phyloP scores from a whole-genome alignment of 2,113 vertebrate genomes.

The Garra rufa region DNA sequence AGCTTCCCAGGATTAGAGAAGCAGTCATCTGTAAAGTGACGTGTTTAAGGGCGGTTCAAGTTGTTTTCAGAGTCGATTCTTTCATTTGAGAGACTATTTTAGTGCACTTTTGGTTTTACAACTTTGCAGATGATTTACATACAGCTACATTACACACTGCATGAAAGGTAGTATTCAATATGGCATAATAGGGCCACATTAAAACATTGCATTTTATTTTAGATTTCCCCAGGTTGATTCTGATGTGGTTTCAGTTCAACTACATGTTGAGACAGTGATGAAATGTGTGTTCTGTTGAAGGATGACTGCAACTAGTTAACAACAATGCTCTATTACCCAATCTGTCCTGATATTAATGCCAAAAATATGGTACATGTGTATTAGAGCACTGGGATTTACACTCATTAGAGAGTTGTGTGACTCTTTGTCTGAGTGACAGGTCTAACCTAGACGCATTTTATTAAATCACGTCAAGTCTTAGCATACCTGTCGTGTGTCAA shows the following conservation, averaged over 20 bases:
- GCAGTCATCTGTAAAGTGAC: too few relatives aligned
- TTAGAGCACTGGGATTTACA: constrained; percentile 37
- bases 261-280: constrained; percentile 13
- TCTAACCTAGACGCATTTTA: constrained; percentile 67
- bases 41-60: too few relatives aligned
- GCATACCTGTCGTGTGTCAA: constrained; percentile 65
- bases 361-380: constrained; percentile 56
- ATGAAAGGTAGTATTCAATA: too few relatives aligned
- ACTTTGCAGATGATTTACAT: too few relatives aligned
- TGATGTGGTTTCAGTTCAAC: not conserved
- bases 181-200: too few relatives aligned
- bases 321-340: constrained; percentile 3
- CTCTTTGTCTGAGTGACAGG: constrained; percentile 70
- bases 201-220: not conserved
- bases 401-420: constrained; percentile 66
- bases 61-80: too few relatives aligned
- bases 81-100: too few relatives aligned
- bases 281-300: constrained; percentile 36
- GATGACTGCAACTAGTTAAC: constrained; percentile 36
- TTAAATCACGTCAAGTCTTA: constrained; percentile 63
- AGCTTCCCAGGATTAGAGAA: too few relatives aligned
- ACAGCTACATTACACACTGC: too few relatives aligned
- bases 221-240: not conserved
- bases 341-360: constrained; percentile 58
- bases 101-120: too few relatives aligned